Evolutionary conservation across 2,797 vertebrate species (phyloP), one percentile per base, ranked within the genome.

Genomic region (Phataginus tricuspis): DNA sequence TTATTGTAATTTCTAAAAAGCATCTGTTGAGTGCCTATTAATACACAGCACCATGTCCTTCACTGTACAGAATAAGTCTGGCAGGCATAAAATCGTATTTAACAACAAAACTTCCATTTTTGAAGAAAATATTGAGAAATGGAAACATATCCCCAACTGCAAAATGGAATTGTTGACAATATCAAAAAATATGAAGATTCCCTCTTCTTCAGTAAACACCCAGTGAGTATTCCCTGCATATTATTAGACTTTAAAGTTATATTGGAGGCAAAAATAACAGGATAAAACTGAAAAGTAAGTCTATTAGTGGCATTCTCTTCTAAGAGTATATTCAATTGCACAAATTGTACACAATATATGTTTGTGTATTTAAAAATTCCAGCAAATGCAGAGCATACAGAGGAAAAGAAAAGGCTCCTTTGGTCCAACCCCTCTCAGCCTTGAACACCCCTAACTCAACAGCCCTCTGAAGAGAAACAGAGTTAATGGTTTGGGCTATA

Each of bases 81-180:
- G 87, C 72, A 95, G 64, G 77, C 71, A 93, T 72, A 77, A 94
- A 89, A 87, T 94, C 69, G 75, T 63, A 68, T 72, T 85, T 87
- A 91, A 92, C 18, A 80, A 87, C 12, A 77, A 97, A 95, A 80
- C 74, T 66, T 84, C 91, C 19, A 93, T 80, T 90, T 45, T 91
- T 72, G 14, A 82, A 97, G 84, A 89, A 91, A 92, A 80, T 1
- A 27, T 21, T 10, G 25, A 74, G 25, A 96, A 89, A 7, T 5
- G 74, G 23, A 57, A 86, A 53, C 79, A 18, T 34, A 90, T 37
- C 10, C 69, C 12, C 42, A 72, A 53, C 69, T 85, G 61, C 31
- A 92, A 85, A 95, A 72, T 39, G 31, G 11, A 95, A 82, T 31
- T 75, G 21, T 16, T 78, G 49, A 90, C 53, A 92, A 66, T 71